Evolutionary conservation across 37 sponge, comb jelly and placozoan species (phyloP).

Genomic region (Oopsacas minuta): DNA sequence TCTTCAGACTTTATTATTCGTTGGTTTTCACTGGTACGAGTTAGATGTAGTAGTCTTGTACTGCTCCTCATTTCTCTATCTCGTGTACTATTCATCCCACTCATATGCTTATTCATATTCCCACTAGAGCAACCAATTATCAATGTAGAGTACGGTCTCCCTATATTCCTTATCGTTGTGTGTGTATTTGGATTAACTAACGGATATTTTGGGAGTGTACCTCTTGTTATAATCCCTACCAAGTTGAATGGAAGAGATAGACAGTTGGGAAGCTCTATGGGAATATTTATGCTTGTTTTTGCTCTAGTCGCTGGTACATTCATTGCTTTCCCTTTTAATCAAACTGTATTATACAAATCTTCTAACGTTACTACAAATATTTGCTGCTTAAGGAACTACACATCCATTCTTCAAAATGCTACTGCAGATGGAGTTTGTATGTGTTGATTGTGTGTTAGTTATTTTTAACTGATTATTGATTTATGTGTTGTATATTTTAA

Average conservation of each 20-base stretch:
- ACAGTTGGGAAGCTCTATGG: neutral
- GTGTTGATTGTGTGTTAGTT: neutral
- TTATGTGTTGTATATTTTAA: too few relatives aligned
- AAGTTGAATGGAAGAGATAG: neutral
- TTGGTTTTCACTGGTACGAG: neutral
- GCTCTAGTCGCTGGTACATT: neutral
- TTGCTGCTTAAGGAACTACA: slow-evolving; percentile 21
- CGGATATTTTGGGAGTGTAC: neutral
- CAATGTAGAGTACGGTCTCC: neutral
- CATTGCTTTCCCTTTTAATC: neutral
- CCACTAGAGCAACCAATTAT: neutral
- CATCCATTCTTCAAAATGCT: neutral
- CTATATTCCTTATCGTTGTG: neutral
- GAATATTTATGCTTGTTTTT: slow-evolving; percentile 3
- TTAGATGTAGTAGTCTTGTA: neutral
- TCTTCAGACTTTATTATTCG: neutral
- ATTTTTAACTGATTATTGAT: neutral
- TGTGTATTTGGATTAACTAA: neutral
- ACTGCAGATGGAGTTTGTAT: neutral
- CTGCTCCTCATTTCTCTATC: neutral
- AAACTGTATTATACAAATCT: neutral
- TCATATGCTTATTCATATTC: neutral
- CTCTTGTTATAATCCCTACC: neutral
- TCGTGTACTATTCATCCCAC: neutral
- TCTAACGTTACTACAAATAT: slow-evolving; percentile 17